phyloP scores from a whole-genome alignment of 2,888 invertebrate species.

The Pedicia rivosa region DNA sequence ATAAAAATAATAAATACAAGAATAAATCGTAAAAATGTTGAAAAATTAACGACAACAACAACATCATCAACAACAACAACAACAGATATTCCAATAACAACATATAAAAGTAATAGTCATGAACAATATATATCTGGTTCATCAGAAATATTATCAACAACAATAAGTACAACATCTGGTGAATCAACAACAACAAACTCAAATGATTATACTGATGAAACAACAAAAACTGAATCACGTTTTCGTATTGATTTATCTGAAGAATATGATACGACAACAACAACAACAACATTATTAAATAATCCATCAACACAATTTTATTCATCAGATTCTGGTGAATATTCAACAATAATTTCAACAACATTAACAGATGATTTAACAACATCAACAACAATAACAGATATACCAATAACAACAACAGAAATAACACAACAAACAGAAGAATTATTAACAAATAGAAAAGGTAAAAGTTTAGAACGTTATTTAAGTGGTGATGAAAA shows the following conservation, averaged over 20 bases:
- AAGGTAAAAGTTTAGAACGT: conserved; percentile 12
- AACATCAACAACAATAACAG: conserved; percentile 5
- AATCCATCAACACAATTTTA: conserved; percentile 16
- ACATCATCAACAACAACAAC: conserved; percentile 29
- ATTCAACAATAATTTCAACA: background rate
- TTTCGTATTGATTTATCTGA: conserved; percentile 2
- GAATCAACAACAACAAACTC: background rate
- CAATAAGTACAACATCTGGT: background rate
- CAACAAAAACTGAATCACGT: background rate
- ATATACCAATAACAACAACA: conserved; percentile 7
- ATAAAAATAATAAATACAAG: conserved; percentile 12
- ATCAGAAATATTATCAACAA: conserved; percentile 1
- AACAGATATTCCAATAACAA: conserved; percentile 13
- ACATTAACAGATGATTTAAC: conserved; percentile 10
- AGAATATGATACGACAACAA: background rate
- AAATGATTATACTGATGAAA: background rate
- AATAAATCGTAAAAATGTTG: conserved; percentile 16
- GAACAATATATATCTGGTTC: conserved; percentile 3
- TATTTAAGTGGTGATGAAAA: conserved; percentile 25
- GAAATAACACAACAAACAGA: conserved; percentile 10
- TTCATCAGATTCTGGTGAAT: conserved; percentile 9
- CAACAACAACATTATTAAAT: conserved; percentile 14
- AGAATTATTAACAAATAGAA: conserved; percentile 17
- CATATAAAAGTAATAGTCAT: conserved; percentile 15
- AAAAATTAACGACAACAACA: conserved; percentile 18